Conservation (phyloP, 2,888 invertebrate species). For the Eudasyphora cyanicolor region DNA sequence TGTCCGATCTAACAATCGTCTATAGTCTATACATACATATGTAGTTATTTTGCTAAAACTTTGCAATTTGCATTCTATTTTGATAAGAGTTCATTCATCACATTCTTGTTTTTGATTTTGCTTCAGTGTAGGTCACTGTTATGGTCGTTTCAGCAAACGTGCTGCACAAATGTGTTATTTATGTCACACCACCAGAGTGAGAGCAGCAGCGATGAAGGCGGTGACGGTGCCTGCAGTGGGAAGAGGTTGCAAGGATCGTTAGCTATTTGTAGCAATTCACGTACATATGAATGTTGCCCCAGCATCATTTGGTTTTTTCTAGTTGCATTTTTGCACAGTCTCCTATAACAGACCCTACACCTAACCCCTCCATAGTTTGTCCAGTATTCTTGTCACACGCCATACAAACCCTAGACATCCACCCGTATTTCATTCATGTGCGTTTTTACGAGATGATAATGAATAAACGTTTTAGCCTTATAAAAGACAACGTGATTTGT, state of each 20-base stretch:
- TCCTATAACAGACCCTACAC: too few relatives aligned
- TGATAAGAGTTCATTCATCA: background rate
- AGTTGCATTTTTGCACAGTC: background rate
- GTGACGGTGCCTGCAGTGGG: background rate
- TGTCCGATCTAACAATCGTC: too few relatives aligned
- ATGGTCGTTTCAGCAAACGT: background rate
- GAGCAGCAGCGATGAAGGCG: background rate
- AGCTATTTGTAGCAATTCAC: background rate
- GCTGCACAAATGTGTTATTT: constrained; percentile 12
- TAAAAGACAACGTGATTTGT: constrained; percentile 26
- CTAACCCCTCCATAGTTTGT: background rate
- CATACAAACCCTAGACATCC: too few relatives aligned
- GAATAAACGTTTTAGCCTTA: constrained; percentile 46
- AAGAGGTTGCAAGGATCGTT: background rate
- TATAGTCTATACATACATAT: too few relatives aligned
- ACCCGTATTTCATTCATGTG: constrained; percentile 2
- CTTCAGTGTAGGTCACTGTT: constrained; percentile 1
- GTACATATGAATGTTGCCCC: background rate
- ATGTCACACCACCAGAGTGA: background rate
- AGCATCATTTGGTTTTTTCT: background rate
- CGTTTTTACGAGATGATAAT: constrained; percentile 24
- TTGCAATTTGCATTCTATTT: background rate
- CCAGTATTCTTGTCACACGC: background rate
- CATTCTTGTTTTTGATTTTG: background rate
- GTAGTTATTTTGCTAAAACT: too few relatives aligned